Base-by-base conservation (phyloP, 2,888 invertebrate species). In the Patella caerulea region DNA sequence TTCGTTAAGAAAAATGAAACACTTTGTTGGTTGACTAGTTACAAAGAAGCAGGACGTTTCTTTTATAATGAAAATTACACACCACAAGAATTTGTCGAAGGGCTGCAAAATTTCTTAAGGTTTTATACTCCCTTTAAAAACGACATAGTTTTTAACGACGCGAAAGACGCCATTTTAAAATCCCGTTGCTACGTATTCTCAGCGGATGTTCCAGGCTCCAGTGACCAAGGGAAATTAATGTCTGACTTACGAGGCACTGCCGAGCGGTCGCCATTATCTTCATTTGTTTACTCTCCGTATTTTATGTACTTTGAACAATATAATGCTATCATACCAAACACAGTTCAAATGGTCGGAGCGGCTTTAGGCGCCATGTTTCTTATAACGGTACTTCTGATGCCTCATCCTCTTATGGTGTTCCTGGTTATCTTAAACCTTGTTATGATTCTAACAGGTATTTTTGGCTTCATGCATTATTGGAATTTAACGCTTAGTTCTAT, bases 181-280 rank as follows among this genome's bases (percentile, higher is more conserved):
- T 96, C 97, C 72, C 93, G 98, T 79, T 96, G 96, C 89, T 93
- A 97, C 73, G 95, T 98, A 74, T 96, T 97, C 91, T 96, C 97
- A 0, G 95, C 96, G 2, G 96, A 97, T 87, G 96, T 98, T 72
- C 95, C 95, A 76, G 96, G 96, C 74, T 96, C 97, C 24, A 79
- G 80, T 15, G 76, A 76, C 29, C 87, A 88, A 79, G 87, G 86
- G 0, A 72, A 83, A 19, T 74, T 87, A 74, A 88, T 89, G 86
- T 24, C 83, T 15, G 24, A 76, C 54, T 78, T 88, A 78, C 79
- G 88, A 17, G 80, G 83, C 19, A 75, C 87, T 0, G 85, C 86
- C 14, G 74, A 82, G 56, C 75, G 77, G 14, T 85, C 84, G 7
- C 52, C 76, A 3, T 53, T 88, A 5, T 79, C 84, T 11, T 81